A percentile compares a stretch with the other conserved stretches of the same genome.
These are phyloP conservation scores for Chymomyza fuscimana DNA, from an alignment of 2,888 invertebrate species.

Conservation along the genomic window DNA sequence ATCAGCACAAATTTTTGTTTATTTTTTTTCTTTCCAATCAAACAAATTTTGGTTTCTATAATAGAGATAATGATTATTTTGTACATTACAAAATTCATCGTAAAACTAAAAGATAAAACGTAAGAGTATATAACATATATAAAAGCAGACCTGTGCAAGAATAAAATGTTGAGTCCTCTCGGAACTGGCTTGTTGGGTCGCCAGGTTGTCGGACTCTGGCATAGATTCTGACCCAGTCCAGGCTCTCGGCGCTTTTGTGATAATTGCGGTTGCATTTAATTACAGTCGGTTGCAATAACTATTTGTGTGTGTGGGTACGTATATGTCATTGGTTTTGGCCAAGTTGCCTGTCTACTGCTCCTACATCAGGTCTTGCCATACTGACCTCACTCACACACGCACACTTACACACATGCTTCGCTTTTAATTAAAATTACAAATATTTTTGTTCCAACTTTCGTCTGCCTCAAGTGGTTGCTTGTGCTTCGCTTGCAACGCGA, in stretches of 20 bases:
- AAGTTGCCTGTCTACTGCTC: constrained; percentile 27
- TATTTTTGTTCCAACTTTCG: constrained; percentile 38
- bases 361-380: neutral
- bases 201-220: neutral
- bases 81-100: no score
- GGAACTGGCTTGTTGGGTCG: neutral
- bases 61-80: no score
- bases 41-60: no score
- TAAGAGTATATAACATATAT: neutral
- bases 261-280: constrained; percentile 75
- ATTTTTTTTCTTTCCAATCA: no score
- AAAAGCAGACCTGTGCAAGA: neutral
- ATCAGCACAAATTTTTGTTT: no score
- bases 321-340: neutral
- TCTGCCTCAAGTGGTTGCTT: neutral
- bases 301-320: constrained; percentile 8
- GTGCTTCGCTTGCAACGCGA: constrained; percentile 17
- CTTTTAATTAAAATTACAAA: constrained; percentile 68
- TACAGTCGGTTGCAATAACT: constrained; percentile 65
- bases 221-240: neutral
- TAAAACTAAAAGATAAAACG: neutral
- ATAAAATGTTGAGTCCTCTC: neutral
- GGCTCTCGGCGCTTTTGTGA: constrained; percentile 68
- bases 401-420: constrained; percentile 27
- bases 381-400: constrained; percentile 11